Evolutionary conservation across 2,113 vertebrate species (phyloP).

Genomic region (Chloroceryle aenea): DNA sequence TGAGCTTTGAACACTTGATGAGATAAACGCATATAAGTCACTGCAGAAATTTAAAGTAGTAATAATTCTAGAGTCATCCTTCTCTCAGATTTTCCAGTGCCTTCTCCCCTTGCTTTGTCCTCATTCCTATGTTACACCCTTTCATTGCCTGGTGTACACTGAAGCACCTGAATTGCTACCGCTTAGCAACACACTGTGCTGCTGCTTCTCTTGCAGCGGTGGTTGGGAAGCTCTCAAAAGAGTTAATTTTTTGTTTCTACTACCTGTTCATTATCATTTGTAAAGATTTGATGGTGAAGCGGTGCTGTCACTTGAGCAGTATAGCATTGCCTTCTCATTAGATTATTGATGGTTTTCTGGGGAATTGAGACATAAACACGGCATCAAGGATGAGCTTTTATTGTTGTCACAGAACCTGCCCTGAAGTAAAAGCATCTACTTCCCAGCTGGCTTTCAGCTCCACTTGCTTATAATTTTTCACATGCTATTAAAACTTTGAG

Average conservation of each 20-base stretch:
- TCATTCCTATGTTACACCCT: background rate
- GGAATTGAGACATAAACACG: constrained; percentile 63
- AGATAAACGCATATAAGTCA: background rate
- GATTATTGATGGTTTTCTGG: constrained; percentile 68
- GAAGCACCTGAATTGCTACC: background rate
- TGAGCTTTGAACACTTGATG: background rate
- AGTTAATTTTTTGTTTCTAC: constrained; percentile 6
- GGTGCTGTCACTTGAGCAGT: constrained; percentile 60
- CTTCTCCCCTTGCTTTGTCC: background rate
- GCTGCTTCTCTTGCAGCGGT: background rate
- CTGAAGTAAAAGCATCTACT: constrained; percentile 48
- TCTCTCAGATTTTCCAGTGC: background rate
- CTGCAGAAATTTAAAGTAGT: background rate
- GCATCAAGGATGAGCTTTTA: constrained; percentile 53
- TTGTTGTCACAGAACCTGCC: constrained; percentile 45
- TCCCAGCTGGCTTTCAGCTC: constrained; percentile 39
- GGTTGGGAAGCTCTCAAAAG: constrained; percentile 12
- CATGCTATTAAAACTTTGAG: constrained; percentile 57
- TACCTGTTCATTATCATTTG: constrained; percentile 48
- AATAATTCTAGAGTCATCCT: background rate
- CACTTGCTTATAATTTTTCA: constrained; percentile 56
- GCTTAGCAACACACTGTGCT: background rate
- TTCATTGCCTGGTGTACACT: background rate
- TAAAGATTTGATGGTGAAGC: constrained; percentile 31
- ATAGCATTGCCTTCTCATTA: constrained; percentile 56